phyloP scores from a whole-genome alignment of 2,888 invertebrate genomes.

The Elmis aenea region DNA sequence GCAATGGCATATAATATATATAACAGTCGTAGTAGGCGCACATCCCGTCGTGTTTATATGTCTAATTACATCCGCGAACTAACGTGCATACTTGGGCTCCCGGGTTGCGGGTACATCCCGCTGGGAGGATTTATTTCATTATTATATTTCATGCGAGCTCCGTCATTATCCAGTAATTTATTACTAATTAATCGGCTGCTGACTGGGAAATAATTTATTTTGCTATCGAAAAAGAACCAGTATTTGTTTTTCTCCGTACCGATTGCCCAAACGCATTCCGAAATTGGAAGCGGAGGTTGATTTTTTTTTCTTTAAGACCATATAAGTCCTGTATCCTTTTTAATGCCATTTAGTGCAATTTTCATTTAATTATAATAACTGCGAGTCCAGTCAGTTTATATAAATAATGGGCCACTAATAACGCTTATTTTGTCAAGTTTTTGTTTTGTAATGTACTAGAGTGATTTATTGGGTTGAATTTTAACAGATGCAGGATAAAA shows the following conservation, averaged over 20 bases:
- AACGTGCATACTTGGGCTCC: conserved; percentile 30
- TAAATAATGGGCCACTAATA: too few species aligned
- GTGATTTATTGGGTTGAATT: too few species aligned
- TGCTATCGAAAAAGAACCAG: conserved; percentile 13
- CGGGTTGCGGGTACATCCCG: conserved; percentile 25
- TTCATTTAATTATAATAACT: too few species aligned
- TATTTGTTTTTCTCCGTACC: conserved; percentile 8
- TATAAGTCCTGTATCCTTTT: too few species aligned
- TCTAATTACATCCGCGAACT: conserved; percentile 32
- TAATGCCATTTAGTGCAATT: too few species aligned
- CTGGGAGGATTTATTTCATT: conserved; percentile 35
- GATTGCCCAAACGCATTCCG: not conserved
- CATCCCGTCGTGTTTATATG: conserved; percentile 29
- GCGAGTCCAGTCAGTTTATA: too few species aligned
- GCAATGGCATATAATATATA: too few species aligned
- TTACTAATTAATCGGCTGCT: conserved; percentile 36
- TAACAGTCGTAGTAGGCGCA: conserved; percentile 26
- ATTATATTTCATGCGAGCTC: conserved; percentile 32
- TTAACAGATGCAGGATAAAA: too few species aligned
- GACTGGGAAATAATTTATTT: conserved; percentile 24
- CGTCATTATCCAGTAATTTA: conserved; percentile 36
- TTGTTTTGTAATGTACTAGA: too few species aligned
- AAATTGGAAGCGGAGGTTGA: too few species aligned
- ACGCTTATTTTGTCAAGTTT: too few species aligned
- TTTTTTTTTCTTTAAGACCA: too few species aligned